Base-by-base conservation (phyloP, 1,140 invertebrate genomes). In the Pseudomyrmex concolor region DNA sequence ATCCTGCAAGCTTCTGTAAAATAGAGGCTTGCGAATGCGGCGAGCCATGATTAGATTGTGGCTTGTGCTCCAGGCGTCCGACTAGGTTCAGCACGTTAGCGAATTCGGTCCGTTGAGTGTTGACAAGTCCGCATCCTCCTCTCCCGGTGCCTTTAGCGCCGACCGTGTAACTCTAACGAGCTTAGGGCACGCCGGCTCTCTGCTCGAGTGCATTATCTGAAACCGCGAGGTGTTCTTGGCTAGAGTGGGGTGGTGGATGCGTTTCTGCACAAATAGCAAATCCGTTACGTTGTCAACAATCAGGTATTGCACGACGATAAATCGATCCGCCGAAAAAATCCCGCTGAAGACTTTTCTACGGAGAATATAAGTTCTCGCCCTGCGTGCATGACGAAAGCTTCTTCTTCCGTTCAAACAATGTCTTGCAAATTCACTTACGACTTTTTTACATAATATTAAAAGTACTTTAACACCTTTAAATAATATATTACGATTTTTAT, bases 21-120 rank as follows among this genome's bases (percentile, higher is more conserved):
- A 91, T 91, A 81, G 87, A 84, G 89, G 84, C 76, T 90, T 90
- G 87, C 89, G 90, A 92, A 91, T 93, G 91, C 89, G 92, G 92
- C 90, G 84, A 86, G 88, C 91, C 92, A 89, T 90, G 91, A 93
- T 93, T 92, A 92, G 90, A 93, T 93, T 93, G 92, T 83, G 91
- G 91, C 86, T 88, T 91, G 92, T 92, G 89, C 87, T 89, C 67
- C 86, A 90, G 91, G 87, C 90, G 86, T 91, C 89, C 86, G 88
- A 90, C 88, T 90, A 91, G 88, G 89, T 91, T 91, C 90, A 91
- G 88, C 90, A 86, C 91, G 91, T 92, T 92, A 92, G 91, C 88
- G 89, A 91, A 92, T 92, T 91, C 90, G 85, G 90, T 91, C 76
- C 84, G 90, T 92, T 92, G 91, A 92, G 90, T 90, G 92, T 92